Evolutionary conservation across 2,797 vertebrate species (phyloP), one percentile per base, ranked within the genome.

Genomic region (Galago senegalensis): DNA sequence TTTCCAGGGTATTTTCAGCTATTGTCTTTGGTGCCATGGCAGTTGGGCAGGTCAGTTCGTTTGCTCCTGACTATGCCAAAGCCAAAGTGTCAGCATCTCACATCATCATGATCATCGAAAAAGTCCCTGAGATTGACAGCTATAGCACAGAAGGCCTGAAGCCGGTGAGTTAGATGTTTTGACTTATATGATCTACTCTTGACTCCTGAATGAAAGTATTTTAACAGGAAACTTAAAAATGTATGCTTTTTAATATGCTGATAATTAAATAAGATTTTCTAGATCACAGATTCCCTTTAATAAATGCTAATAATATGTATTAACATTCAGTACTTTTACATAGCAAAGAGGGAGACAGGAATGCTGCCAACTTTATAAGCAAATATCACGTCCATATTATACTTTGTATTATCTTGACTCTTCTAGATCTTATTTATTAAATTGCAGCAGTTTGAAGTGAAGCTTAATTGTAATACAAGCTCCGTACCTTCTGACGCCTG

Each of bases 11-110:
- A 10, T 99, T 99, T 96, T 99, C 99, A 21, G 99, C 99, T 53
- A 63, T 99, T 91, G 98, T 99, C 23, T 99, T 99, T 73, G 99
- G 99, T 49, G 99, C 99, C 95, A 99, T 99, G 99, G 99, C 99
- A 4, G 77, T 99, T 2, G 99, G 99, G 67, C 99, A 99, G 98
- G 98, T 97, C 91, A 99, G 99, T 97, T 99, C 99, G 23, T 99
- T 99, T n/a, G 99, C 99, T 93, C 99, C 99, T 77, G 99, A 99
- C 98, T 99, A 99, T 4, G 99, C 99, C 37, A 99, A 99, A 97
- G 99, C 99, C 94, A 99, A 99, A 98, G n/a, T 99, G 11, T 99
- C 99, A 10, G 99, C 99, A 2, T 97, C 99, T 21, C 99, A 99
- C 83, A 72, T 99, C 97, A 98, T 99, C 84, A 97, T 94, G 98